Evolutionary conservation across 1,140 invertebrate species (phyloP).

Genomic region (Megathymus violae): DNA sequence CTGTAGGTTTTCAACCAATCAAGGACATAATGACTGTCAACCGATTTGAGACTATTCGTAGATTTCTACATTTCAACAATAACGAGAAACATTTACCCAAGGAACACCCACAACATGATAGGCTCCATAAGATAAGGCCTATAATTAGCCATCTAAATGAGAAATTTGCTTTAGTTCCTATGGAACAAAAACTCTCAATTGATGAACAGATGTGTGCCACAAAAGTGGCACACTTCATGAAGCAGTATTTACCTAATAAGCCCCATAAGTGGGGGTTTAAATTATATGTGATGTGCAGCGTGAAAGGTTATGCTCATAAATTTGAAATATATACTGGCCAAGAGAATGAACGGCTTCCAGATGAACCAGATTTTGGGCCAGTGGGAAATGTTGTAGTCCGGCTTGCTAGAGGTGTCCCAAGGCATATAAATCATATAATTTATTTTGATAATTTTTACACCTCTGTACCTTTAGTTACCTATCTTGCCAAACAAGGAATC

Average conservation of each 20-base stretch:
- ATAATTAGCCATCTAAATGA: constrained; percentile 51
- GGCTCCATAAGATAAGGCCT: constrained; percentile 56
- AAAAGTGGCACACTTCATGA: constrained; percentile 61
- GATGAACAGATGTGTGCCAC: constrained; percentile 57
- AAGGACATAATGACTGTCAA: constrained; percentile 49
- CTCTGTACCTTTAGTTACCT: constrained; percentile 49
- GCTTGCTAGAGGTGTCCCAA: constrained; percentile 42
- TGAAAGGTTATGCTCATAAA: constrained; percentile 63
- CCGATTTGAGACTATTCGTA: constrained; percentile 52
- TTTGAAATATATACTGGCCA: constrained; percentile 67
- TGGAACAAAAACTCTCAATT: constrained; percentile 49
- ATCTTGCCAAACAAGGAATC: constrained; percentile 53
- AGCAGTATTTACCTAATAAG: constrained; percentile 70
- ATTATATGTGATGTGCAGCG: constrained; percentile 58
- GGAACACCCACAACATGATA: constrained; percentile 55
- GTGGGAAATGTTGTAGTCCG: constrained; percentile 57
- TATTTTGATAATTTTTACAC: no score
- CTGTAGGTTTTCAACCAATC: constrained; percentile 43
- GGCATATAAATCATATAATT: constrained; percentile 34
- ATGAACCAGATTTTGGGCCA: constrained; percentile 56
- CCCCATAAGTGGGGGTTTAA: constrained; percentile 77
- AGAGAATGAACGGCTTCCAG: constrained; percentile 43
- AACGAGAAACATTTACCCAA: constrained; percentile 50
- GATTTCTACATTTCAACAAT: constrained; percentile 50
- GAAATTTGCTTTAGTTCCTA: constrained; percentile 37